These are phyloP conservation scores for Danionella cerebrum DNA, from an alignment of 2,113 vertebrate genomes.

Conservation along the genomic window DNA sequence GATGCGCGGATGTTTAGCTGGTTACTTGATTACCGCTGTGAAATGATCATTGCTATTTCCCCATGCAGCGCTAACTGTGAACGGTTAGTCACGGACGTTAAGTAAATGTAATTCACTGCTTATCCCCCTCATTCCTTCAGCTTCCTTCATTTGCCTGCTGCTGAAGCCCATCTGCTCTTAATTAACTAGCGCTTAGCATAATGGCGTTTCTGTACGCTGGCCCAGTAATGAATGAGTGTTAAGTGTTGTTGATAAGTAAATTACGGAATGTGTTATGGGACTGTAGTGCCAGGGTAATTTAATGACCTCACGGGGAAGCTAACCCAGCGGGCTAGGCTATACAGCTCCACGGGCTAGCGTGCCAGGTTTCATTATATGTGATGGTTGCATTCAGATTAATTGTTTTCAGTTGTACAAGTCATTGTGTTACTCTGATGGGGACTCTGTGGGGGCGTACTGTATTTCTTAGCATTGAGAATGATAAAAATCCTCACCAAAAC, in stretches of 20 bases:
- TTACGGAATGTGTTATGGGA: conserved; percentile 37
- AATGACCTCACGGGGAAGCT: conserved; percentile 30
- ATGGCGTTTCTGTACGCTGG: conserved; percentile 34
- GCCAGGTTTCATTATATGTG: conserved; percentile 4
- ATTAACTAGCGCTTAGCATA: conserved; percentile 47
- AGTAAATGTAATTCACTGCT: conserved; percentile 36
- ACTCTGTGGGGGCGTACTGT: too few species aligned
- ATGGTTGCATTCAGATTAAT: background rate
- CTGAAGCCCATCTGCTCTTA: conserved; percentile 53
- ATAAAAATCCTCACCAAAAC: too few species aligned
- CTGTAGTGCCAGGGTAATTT: conserved; percentile 23
- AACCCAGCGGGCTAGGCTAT: conserved; percentile 3
- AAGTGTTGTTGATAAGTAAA: conserved; percentile 38
- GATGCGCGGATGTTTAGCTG: conserved; percentile 23
- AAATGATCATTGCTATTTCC: conserved; percentile 53
- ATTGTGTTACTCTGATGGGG: too few species aligned
- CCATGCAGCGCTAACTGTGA: conserved; percentile 41
- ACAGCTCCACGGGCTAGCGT: background rate
- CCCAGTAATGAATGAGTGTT: conserved; percentile 43
- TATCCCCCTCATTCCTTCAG: conserved; percentile 10
- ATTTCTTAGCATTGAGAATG: too few species aligned
- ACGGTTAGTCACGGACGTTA: conserved; percentile 65
- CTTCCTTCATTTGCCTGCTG: conserved; percentile 24
- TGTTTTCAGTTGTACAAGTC: background rate
- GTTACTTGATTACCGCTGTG: conserved; percentile 49